Conservation (phyloP, 1,140 invertebrate species). For the Drosophila micromelanica region DNA sequence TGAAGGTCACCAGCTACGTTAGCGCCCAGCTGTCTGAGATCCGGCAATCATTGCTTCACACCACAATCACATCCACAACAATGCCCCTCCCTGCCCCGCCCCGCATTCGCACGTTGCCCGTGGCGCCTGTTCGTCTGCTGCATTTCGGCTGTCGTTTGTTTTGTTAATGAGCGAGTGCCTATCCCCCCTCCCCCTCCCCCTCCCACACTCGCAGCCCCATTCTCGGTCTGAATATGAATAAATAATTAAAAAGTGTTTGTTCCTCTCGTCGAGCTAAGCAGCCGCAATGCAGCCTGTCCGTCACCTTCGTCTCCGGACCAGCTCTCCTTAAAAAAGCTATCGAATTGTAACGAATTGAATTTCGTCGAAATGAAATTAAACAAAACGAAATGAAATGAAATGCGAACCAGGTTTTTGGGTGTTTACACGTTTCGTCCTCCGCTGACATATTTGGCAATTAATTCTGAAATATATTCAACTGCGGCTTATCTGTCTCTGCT, state of each 20-base stretch:
- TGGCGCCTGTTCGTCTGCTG: slow-evolving; percentile 40
- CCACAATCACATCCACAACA: neutral
- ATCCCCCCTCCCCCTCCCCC: neutral
- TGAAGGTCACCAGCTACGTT: slow-evolving; percentile 35
- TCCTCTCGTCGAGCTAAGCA: slow-evolving; percentile 39
- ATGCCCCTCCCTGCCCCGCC: too few species aligned
- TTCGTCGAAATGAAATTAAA: slow-evolving; percentile 11
- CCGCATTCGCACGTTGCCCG: slow-evolving; percentile 7
- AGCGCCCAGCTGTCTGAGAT: slow-evolving; percentile 37
- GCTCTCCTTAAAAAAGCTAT: neutral
- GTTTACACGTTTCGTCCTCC: slow-evolving; percentile 6
- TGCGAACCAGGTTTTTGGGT: slow-evolving; percentile 25
- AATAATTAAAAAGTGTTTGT: slow-evolving; percentile 55
- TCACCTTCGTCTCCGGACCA: neutral
- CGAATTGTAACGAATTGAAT: slow-evolving; percentile 23
- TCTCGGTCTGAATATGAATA: slow-evolving; percentile 26
- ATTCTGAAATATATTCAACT: slow-evolving; percentile 33
- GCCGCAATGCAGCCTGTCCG: slow-evolving; percentile 1
- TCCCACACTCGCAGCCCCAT: neutral
- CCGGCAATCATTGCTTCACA: slow-evolving; percentile 10
- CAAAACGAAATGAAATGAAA: slow-evolving; percentile 6
- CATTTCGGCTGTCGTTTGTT: slow-evolving; percentile 44
- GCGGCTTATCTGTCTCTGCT: neutral
- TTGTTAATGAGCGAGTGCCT: slow-evolving; percentile 50
- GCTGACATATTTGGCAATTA: slow-evolving; percentile 46